Percentiles rank a stretch among this genome's conserved stretches.
These are phyloP conservation scores for Leptinotarsa tumamoca DNA, from an alignment of 2,888 invertebrate genomes.

Conservation along the genomic window DNA sequence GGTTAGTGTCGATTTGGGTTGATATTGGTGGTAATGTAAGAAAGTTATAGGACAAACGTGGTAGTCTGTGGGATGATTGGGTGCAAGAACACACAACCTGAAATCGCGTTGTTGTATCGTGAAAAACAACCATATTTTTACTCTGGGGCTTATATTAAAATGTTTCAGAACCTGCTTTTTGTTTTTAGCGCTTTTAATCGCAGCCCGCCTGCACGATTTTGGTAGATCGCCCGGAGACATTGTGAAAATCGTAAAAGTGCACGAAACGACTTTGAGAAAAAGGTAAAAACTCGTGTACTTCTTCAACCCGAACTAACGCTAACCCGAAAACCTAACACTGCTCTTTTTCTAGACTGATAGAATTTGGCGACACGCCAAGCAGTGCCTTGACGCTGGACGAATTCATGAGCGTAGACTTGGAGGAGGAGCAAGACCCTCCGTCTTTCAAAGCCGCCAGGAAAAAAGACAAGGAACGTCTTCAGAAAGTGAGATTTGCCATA, in stretches of 20 bases:
- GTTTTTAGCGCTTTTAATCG: slow-evolving; percentile 87
- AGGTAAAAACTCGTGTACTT: slow-evolving; percentile 66
- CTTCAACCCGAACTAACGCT: not conserved
- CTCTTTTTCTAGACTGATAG: slow-evolving; percentile 76
- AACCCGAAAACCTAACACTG: not conserved
- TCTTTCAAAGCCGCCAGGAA: slow-evolving; percentile 92
- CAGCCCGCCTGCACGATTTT: slow-evolving; percentile 93
- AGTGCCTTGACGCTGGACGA: slow-evolving; percentile 95
- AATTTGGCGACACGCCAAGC: slow-evolving; percentile 97
- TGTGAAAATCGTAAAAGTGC: slow-evolving; percentile 94
- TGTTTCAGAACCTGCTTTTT: not conserved
- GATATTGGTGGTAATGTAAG: too few species aligned
- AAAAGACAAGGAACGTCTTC: slow-evolving; percentile 86
- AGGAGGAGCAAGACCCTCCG: slow-evolving; percentile 96
- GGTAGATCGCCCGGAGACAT: slow-evolving; percentile 88
- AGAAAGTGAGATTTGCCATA: slow-evolving; percentile 72
- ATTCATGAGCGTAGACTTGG: slow-evolving; percentile 96
- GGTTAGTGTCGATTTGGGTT: slow-evolving; percentile 69
- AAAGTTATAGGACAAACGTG: too few species aligned
- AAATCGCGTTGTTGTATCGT: too few species aligned
- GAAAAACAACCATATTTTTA: not conserved
- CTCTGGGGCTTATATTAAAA: not conserved
- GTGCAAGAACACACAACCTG: too few species aligned
- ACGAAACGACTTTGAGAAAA: slow-evolving; percentile 92
- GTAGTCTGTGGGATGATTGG: too few species aligned